phyloP scores from a whole-genome alignment of 2,113 vertebrate genomes.

The Phoxinus phoxinus region DNA sequence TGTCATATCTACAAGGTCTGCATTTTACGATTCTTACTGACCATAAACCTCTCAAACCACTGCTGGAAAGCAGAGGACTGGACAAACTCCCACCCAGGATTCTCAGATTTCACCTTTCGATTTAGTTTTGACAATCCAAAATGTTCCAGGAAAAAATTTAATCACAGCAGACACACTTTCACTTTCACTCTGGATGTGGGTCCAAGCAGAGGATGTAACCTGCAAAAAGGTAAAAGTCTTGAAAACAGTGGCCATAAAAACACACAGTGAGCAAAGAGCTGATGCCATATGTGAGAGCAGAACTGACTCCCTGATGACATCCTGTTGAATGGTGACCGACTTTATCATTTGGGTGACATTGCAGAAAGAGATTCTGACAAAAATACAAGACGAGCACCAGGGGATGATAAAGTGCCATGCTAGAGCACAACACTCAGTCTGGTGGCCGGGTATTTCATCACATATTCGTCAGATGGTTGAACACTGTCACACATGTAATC shows the following conservation, averaged over 20 bases:
- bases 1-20: constrained; percentile 36
- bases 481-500: not conserved
- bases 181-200: too few relatives aligned
- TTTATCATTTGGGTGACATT: constrained; percentile 6
- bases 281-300: too few relatives aligned
- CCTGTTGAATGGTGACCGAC: constrained; percentile 42
- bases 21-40: constrained; percentile 45
- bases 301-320: not conserved
- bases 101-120: constrained; percentile 32
- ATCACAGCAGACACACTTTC: too few relatives aligned
- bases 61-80: constrained; percentile 46
- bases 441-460: constrained; percentile 20
- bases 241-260: too few relatives aligned
- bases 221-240: too few relatives aligned
- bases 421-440: constrained; percentile 28
- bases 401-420: constrained; percentile 35
- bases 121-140: constrained; percentile 38
- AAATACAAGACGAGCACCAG: constrained; percentile 21
- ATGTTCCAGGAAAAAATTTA: constrained; percentile 40
- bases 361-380: constrained; percentile 17
- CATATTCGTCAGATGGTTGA: not conserved
- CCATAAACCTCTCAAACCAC: constrained; percentile 52
- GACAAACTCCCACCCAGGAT: constrained; percentile 44
- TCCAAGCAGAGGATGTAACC: too few relatives aligned
- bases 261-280: too few relatives aligned